A percentile compares a stretch with the other conserved stretches of the same genome.
Conservation (phyloP, 2,113 vertebrate species). For the Elachura formosa region DNA sequence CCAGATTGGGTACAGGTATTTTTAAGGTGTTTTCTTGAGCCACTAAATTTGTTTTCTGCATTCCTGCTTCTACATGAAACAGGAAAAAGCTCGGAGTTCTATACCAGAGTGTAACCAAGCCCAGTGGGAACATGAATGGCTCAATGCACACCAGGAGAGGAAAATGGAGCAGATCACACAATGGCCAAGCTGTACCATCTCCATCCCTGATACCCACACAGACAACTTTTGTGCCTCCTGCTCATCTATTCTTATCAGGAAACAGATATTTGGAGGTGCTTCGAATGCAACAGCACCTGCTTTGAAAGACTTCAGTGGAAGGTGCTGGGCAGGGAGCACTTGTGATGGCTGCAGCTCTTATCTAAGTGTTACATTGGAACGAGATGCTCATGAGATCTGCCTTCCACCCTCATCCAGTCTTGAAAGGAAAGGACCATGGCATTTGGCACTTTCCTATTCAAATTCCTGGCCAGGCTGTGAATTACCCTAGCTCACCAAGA, state of each 20-base stretch:
- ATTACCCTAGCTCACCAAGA: neutral
- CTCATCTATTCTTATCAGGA: neutral
- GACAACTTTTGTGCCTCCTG: neutral
- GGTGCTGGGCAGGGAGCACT: neutral
- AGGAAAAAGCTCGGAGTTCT: neutral
- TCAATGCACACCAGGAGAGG: neutral
- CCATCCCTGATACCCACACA: neutral
- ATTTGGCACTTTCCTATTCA: neutral
- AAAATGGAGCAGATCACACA: neutral
- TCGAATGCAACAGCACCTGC: neutral
- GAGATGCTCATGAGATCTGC: neutral
- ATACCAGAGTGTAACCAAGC: neutral
- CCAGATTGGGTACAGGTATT: neutral
- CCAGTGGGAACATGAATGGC: accelerated
- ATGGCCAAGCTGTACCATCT: neutral
- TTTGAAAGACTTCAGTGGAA: neutral
- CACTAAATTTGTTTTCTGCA: neutral
- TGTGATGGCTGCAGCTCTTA: neutral
- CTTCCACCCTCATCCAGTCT: neutral
- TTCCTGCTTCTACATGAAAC: neutral
- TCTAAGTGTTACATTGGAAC: neutral
- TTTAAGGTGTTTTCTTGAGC: neutral
- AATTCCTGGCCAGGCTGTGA: neutral
- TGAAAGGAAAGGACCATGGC: neutral
- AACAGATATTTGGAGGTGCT: neutral